These are phyloP conservation scores for Cataglyphis cursor DNA, from an alignment of 2,888 invertebrate species.

Conservation along the genomic window DNA sequence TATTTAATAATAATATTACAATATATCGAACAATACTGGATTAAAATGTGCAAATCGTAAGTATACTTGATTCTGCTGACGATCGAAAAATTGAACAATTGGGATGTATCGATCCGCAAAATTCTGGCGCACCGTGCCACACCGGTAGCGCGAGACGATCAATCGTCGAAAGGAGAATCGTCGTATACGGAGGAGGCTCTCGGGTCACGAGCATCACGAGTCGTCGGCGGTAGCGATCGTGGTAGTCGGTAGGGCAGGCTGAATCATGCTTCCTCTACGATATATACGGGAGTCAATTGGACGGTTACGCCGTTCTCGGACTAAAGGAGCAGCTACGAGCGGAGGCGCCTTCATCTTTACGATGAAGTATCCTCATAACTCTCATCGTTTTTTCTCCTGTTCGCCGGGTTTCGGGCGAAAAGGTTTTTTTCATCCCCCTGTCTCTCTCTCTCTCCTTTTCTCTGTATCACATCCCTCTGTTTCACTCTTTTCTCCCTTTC, in stretches of 20 bases:
- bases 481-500: constrained; percentile 19
- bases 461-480: not conserved
- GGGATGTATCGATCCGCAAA: constrained; percentile 13
- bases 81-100: constrained; percentile 16
- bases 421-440: not conserved
- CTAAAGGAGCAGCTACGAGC: constrained; percentile 73
- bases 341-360: constrained; percentile 79
- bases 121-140: constrained; percentile 46
- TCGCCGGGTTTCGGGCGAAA: constrained; percentile 43
- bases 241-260: constrained; percentile 68
- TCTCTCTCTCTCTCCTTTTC: not conserved
- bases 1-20: not conserved
- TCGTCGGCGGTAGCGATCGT: constrained; percentile 72
- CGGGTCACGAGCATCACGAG: constrained; percentile 82
- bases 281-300: constrained; percentile 80
- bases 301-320: constrained; percentile 75
- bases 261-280: constrained; percentile 75
- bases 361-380: constrained; percentile 80
- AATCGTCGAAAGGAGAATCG: constrained; percentile 69
- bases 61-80: not conserved
- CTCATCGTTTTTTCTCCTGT: constrained; percentile 62
- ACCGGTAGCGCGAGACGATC: constrained; percentile 65
- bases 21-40: not conserved
- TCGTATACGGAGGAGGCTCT: constrained; percentile 66
- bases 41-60: not conserved